Base-by-base conservation (phyloP, 2,797 vertebrate species). In the Rhinophrynus dorsalis region DNA sequence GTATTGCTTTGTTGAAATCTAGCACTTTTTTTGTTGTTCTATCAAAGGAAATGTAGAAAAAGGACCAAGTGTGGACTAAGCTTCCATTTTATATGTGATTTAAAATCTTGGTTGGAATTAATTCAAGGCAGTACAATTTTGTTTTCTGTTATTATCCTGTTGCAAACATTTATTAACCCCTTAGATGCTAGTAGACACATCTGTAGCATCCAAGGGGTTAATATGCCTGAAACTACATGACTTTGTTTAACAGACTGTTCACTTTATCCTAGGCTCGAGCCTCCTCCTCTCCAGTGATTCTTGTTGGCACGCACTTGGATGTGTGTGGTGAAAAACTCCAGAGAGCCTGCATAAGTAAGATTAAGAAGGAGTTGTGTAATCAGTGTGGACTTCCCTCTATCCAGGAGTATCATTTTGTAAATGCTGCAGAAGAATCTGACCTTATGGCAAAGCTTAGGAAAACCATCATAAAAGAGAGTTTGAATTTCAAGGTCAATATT, bases 231-330 rank as follows among this genome's bases (percentile, higher is more conserved):
- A n/a, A n/a, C n/a, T n/a, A n/a, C n/a, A n/a, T n/a, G n/a, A n/a
- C n/a, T n/a, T n/a, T n/a, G n/a, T n/a, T n/a, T n/a, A n/a, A n/a
- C n/a, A n/a, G n/a, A n/a, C 29, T 63, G 65, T 32, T 13, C 8
- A 15, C 51, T 12, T 54, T 1, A 20, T n/a, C n/a, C n/a, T n/a
- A 99, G 97, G 94, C 94, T 0, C 85, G 90, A 1, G 96, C 96
- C 5, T 94, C 95, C 0, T 86, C 89, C 6, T 94, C 94, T 6
- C 95, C 96, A 0, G 96, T 99, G 59, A 93, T 99, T 79, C 90
- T 99, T 40, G 91, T 98, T 51, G 97, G 96, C 58, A 98, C 97
- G 3, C 96, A 98, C 76, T 78, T 89, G 12, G 96, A 98, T 44
- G 65, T 90, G 77, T 93, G 92, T 55, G 90, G 92, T 56, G 94